A percentile compares a stretch with the other conserved stretches of the same genome.
phyloP scores from a whole-genome alignment of 1,140 invertebrate species.

The Phortica variegata region DNA sequence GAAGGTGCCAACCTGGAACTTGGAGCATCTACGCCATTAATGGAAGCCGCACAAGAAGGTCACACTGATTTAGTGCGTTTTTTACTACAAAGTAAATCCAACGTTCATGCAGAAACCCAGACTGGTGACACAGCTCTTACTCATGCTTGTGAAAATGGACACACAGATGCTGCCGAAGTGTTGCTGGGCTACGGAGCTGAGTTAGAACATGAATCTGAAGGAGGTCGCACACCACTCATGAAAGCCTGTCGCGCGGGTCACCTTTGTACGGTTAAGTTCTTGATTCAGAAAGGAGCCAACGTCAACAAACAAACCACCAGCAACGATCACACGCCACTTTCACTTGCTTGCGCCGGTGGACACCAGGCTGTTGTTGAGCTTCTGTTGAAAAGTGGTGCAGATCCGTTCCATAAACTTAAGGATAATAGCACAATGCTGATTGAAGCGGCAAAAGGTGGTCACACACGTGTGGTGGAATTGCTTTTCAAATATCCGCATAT shows the following conservation, averaged over 20 bases:
- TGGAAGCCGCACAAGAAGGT: slow-evolving; percentile 98
- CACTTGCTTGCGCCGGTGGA: slow-evolving; percentile 94
- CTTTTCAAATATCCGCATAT: slow-evolving; percentile 89
- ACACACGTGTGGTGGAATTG: slow-evolving; percentile 91
- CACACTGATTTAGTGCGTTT: slow-evolving; percentile 91
- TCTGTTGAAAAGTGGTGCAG: slow-evolving; percentile 84
- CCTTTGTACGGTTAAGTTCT: slow-evolving; percentile 94
- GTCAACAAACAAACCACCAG: slow-evolving; percentile 94
- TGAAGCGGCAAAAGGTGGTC: slow-evolving; percentile 96
- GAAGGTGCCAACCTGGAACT: slow-evolving; percentile 94
- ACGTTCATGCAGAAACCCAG: slow-evolving; percentile 90
- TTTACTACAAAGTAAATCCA: slow-evolving; percentile 79
- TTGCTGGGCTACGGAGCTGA: slow-evolving; percentile 87
- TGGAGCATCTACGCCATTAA: slow-evolving; percentile 94
- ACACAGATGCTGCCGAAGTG: slow-evolving; percentile 90
- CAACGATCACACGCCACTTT: slow-evolving; percentile 97
- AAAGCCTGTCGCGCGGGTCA: slow-evolving; percentile 99
- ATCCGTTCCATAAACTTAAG: slow-evolving; percentile 95
- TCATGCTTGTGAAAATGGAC: slow-evolving; percentile 95
- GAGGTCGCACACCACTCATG: slow-evolving; percentile 94
- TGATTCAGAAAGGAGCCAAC: slow-evolving; percentile 91
- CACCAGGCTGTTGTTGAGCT: slow-evolving; percentile 91
- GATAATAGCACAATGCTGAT: slow-evolving; percentile 99
- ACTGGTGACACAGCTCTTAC: slow-evolving; percentile 96
- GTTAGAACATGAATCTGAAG: slow-evolving; percentile 92